Base-by-base conservation (phyloP, 2,797 vertebrate genomes). In the Melanotaenia trifasciata region DNA sequence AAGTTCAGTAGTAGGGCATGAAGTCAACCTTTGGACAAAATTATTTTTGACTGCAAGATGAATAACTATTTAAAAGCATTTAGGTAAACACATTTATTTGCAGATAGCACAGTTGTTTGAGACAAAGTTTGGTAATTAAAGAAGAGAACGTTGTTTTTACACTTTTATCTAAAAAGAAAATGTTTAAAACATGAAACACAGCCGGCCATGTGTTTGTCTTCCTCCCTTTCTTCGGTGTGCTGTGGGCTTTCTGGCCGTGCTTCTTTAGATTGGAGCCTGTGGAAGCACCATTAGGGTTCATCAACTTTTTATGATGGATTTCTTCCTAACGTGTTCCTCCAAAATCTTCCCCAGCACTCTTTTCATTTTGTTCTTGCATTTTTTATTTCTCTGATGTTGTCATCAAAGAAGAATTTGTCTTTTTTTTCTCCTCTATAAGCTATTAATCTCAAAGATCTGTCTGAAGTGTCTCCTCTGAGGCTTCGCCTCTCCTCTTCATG, bases 231-330 rank as follows among this genome's bases (percentile, higher is more conserved):
- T 45, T 8, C 26, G 26, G 26, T 28, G 26, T 3, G 4, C 11
- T 4, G 11, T 51, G 54, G n/a, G 26, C n/a, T 54, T 35, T 11
- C 13, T 30, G 18, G 1, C 3, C 6, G 26, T 5, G 11, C 22
- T 5, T 30, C 26, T 14, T 4, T 18, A 35, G 45, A 32, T 66
- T 56, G 68, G 33, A 70, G 40, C 38, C 45, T 35, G 47, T 60
- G 22, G 28, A 70, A 0, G 43, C 16, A 11, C 51, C 64, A 47
- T 70, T 54, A 26, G 9, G 35, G 24, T 45, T 79, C 58, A 67
- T 74, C 0, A 72, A 71, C 47, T 24, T 72, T 83, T 77, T 12
- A 74, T 78, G 40, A 43, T 24, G 28, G 6, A 18, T 59, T 26
- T 70, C 22, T 74, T 72, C 58, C 10, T 9, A 32, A 61, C 20